Conservation (phyloP, 1,140 invertebrate species). For the Trypoxylus dichotomus region DNA sequence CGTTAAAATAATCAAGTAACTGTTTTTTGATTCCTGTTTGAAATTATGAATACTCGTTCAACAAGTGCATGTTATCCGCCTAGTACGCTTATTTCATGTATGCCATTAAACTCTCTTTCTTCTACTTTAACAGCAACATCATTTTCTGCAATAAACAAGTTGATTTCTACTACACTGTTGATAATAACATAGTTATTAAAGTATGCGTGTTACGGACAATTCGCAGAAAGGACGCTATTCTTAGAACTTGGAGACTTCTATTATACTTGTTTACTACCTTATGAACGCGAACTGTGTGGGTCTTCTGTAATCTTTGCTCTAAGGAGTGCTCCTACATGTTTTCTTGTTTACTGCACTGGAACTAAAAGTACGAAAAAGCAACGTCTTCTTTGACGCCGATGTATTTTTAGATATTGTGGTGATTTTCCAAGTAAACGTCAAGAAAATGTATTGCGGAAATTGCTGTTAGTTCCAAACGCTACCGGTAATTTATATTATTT, state of each 20-base stretch:
- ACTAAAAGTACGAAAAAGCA: neutral
- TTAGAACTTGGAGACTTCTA: neutral
- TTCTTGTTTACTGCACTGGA: neutral
- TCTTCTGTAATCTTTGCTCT: neutral
- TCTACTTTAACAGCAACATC: neutral
- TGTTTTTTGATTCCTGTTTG: neutral
- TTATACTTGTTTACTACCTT: neutral
- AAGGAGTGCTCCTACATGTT: neutral
- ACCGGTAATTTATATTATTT: too few relatives aligned
- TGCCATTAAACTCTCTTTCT: neutral
- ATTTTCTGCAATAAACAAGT: constrained; percentile 4
- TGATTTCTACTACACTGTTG: neutral
- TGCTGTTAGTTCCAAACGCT: neutral
- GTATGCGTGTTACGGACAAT: neutral
- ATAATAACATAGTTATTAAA: constrained; percentile 17
- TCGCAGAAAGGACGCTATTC: neutral
- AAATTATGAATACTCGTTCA: neutral
- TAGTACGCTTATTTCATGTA: neutral
- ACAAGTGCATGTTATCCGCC: too few relatives aligned
- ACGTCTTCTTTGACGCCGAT: neutral
- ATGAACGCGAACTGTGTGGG: neutral
- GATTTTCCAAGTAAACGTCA: neutral
- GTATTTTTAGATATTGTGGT: neutral
- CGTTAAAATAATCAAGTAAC: neutral
- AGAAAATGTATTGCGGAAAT: neutral